Evolutionary conservation across 2,888 invertebrate genomes (phyloP), one percentile per base, ranked within the genome.

Genomic region (Oxytorus armatus): DNA sequence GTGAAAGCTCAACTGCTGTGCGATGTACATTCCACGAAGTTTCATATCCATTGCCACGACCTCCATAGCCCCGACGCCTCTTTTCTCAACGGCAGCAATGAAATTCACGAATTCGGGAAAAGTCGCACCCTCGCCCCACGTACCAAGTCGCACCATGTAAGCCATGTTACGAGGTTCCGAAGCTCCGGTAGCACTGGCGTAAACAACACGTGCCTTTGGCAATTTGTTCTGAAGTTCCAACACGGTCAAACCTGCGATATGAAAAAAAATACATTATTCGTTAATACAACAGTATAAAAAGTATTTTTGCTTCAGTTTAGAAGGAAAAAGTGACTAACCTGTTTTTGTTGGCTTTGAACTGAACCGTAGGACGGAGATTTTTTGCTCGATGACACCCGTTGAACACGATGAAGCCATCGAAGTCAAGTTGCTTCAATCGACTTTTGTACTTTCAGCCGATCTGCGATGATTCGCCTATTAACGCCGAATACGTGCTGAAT

Each of bases 1-100:
- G 90, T 98, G 97, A 93, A 99, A 99, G 90, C 99, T 99, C 33
- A 99, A 94, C 92, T 99, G 99, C 2, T 99, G 94, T 3, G 99
- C 99, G 86, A 99, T 98, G 93, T 99, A 99, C 96, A 98, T 98
- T 86, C 99, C 99, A 84, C 99, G 95, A 36, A 99, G 93, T 92
- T 99, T 99, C 99, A 99, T 99, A 92, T 99, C 99, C 99, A 99
- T 99, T 4, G 99, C 99, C 7, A 99, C 99, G 79, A 99, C 96
- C 93, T 99, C 99, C 99, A 99, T 99, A 55, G 99, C 99, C 73
- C 99, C 99, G 10, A 99, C 99, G 42, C 99, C 99, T 74, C 98
- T 94, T 92, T 98, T 98, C 91, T 99, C 99, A 0, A 99, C 98
- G 0, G 99, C 98, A 69, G 96, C 95, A 82, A 99, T 98, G 87